Conservation (phyloP, 92 coral and sea anemone species). For the Metridium senile region DNA sequence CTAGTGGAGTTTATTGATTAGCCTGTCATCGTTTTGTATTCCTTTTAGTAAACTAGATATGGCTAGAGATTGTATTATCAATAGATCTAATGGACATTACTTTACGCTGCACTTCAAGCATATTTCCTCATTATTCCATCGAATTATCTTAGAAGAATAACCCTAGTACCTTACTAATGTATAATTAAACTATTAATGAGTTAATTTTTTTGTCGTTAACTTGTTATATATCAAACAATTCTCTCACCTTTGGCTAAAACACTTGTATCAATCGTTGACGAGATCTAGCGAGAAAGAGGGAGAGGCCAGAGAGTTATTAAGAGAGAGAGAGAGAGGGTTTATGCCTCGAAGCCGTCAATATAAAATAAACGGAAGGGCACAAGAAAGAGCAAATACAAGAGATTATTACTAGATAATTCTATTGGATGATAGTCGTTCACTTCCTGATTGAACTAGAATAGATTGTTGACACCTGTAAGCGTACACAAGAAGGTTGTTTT, state of each 20-base stretch:
- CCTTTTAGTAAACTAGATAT: not conserved
- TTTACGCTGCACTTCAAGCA: too few species aligned
- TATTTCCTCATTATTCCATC: too few species aligned
- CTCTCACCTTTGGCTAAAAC: too few species aligned
- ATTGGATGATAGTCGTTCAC: not conserved
- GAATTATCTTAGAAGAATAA: too few species aligned
- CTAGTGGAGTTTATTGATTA: not conserved
- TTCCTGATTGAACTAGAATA: not conserved
- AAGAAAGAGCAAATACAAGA: too few species aligned
- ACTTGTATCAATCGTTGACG: too few species aligned
- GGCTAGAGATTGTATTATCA: too few species aligned
- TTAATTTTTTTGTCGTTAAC: not conserved
- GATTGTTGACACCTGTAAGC: not conserved
- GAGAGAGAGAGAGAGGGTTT: too few species aligned
- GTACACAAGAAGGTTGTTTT: not conserved
- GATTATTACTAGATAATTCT: not conserved
- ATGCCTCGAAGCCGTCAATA: not conserved
- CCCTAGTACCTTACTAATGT: not conserved
- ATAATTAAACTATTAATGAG: not conserved
- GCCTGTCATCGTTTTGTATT: not conserved
- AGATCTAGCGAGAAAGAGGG: too few species aligned
- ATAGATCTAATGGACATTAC: too few species aligned
- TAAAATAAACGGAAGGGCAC: not conserved
- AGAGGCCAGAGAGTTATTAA: too few species aligned
- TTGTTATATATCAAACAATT: too few species aligned